A percentile compares a stretch with the other conserved stretches of the same genome.
These are phyloP conservation scores for Macaria notata DNA, from an alignment of 2,888 invertebrate species.

Conservation along the genomic window DNA sequence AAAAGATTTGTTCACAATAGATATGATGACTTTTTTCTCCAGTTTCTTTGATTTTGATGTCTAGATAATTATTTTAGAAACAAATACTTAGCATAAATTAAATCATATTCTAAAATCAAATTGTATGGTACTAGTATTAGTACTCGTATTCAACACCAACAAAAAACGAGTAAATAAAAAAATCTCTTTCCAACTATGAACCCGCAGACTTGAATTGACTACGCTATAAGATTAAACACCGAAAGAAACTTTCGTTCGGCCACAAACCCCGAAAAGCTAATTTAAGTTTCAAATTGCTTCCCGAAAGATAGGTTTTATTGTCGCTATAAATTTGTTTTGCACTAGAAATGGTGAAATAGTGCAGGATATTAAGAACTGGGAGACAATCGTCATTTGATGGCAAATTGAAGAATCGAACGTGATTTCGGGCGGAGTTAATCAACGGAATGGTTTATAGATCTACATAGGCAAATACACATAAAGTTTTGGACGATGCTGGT, in stretches of 20 bases:
- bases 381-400: not conserved
- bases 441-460: not conserved
- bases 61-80: no score
- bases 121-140: no score
- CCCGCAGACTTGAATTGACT: no score
- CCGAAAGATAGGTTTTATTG: slow-evolving; percentile 3
- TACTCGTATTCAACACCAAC: no score
- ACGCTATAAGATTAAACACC: not conserved
- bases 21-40: no score
- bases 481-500: slow-evolving; percentile 2
- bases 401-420: not conserved
- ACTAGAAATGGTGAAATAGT: not conserved
- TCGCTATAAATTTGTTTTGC: slow-evolving; percentile 2
- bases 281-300: slow-evolving; percentile 7
- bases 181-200: no score
- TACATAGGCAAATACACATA: not conserved
- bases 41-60: no score
- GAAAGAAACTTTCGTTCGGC: not conserved
- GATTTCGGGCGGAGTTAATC: not conserved
- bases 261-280: slow-evolving; percentile 1
- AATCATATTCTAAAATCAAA: no score
- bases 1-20: no score
- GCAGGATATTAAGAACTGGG: not conserved
- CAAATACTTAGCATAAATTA: no score
- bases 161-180: no score